Evolutionary conservation across 2,797 vertebrate genomes (phyloP), one percentile per base, ranked within the genome.

Genomic region (Enteromius radiatus): DNA sequence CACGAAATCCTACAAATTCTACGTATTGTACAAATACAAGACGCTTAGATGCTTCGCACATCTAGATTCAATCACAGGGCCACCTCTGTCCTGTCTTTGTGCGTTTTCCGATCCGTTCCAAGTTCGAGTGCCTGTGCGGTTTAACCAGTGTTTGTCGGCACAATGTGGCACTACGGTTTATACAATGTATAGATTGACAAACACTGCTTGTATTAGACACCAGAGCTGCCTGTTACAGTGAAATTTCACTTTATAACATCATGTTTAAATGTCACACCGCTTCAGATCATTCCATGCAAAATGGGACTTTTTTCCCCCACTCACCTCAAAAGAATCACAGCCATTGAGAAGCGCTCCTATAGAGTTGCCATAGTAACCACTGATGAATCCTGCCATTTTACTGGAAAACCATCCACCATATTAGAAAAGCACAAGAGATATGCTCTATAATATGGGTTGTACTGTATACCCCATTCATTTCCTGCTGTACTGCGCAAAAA

Each of bases 301-400:
- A 59, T 26, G 45, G 61, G 61, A 26, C 63, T 17, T 63, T 11
- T 11, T 38, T 3, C 9, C n/a, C 14, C 10, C 74, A 5, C 11
- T 65, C 45, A 47, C 52, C 38, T 69, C 52, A 65, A 17, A 63
- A 56, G 19, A 77, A 64, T 77, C 38, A 31, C 38, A 59, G 68
- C 74, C 68, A 14, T 76, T 82, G 76, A 76, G 49, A 84, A 83
- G 36, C n/a, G 43, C 78, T 86, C 56, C 67, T 71, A 74, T 81
- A 63, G 81, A 76, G 86, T 86, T 89, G 81, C 85, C 86, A 88
- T 88, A 85, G 78, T 41, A 84, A 88, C 87, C 38, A 82, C 64
- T 47, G 63, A 83, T 76, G 61, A 67, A 86, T 79, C 78, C 77
- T 82, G 78, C 81, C 83, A 74, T 78, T 83, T 83, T 69, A 77